These are phyloP conservation scores for Acropora tenuis DNA, from an alignment of 64 coral and sea anemone genomes.

Conservation along the genomic window DNA sequence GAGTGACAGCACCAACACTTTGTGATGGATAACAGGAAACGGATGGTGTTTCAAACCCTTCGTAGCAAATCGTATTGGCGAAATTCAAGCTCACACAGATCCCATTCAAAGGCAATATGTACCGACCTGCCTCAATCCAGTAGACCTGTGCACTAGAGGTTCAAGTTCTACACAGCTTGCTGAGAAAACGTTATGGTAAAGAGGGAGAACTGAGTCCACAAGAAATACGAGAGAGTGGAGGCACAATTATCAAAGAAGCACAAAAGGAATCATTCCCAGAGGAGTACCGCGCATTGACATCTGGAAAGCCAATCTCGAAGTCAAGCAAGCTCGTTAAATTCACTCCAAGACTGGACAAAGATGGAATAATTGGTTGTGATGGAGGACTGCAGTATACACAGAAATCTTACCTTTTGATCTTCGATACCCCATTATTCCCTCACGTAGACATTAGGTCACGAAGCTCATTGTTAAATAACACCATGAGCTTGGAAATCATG, in stretches of 20 bases:
- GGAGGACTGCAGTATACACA: slow-evolving; percentile 51
- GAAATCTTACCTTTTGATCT: slow-evolving; percentile 56
- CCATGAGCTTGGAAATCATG: slow-evolving; percentile 61
- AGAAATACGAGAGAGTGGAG: slow-evolving; percentile 35
- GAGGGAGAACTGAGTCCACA: slow-evolving; percentile 52
- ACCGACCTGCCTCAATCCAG: slow-evolving; percentile 40
- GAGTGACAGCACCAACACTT: slow-evolving; percentile 52
- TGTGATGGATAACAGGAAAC: slow-evolving; percentile 53
- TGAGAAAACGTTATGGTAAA: slow-evolving; percentile 39
- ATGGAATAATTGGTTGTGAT: slow-evolving; percentile 60
- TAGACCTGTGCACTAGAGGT: slow-evolving; percentile 60
- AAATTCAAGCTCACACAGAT: slow-evolving; percentile 44
- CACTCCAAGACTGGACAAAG: slow-evolving; percentile 53
- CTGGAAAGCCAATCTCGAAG: slow-evolving; percentile 44
- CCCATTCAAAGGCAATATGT: slow-evolving; percentile 57
- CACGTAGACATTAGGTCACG: slow-evolving; percentile 65
- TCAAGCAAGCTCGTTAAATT: slow-evolving; percentile 51
- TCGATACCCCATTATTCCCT: slow-evolving; percentile 62
- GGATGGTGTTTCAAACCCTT: slow-evolving; percentile 60
- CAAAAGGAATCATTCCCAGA: slow-evolving; percentile 50
- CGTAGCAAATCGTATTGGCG: slow-evolving; percentile 44
- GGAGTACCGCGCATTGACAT: slow-evolving; percentile 2
- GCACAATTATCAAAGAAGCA: background rate
- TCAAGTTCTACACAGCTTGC: slow-evolving; percentile 25
- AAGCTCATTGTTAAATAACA: slow-evolving; percentile 73